Percentiles rank a stretch among this genome's conserved stretches.
Conservation (phyloP, 1,140 invertebrate genomes). For the Globodera rostochiensis region DNA sequence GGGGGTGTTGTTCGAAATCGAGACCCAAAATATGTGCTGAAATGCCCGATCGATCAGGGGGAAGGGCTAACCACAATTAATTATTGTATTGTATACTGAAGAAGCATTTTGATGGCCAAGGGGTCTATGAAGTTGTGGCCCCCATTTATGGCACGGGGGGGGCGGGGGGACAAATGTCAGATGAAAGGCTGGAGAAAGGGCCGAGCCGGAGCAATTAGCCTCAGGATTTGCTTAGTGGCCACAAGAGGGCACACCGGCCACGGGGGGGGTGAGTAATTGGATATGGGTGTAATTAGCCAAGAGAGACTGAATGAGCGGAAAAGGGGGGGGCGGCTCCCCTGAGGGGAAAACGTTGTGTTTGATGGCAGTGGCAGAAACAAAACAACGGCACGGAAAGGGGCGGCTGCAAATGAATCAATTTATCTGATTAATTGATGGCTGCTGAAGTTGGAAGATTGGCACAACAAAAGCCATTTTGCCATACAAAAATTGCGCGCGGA, state of each 20-base stretch:
- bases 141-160: neutral
- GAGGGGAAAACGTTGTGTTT: too few species aligned
- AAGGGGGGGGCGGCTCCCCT: too few species aligned
- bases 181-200: neutral
- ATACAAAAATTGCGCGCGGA: too few species aligned
- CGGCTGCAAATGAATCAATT: neutral
- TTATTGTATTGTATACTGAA: too few species aligned
- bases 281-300: slow-evolving; percentile 16
- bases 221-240: neutral
- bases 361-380: neutral
- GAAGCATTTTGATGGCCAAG: neutral
- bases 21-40: too few species aligned
- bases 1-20: too few species aligned
- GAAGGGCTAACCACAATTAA: too few species aligned
- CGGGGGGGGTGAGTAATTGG: neutral
- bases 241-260: neutral
- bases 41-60: too few species aligned
- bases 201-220: slow-evolving; percentile 13
- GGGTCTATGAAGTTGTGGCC: neutral
- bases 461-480: too few species aligned
- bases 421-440: too few species aligned
- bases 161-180: neutral
- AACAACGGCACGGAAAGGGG: neutral
- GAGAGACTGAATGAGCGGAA: neutral
- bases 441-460: too few species aligned